A percentile compares a stretch with the other conserved stretches of the same genome.
Evolutionary conservation across 2,888 invertebrate species (phyloP).

Genomic region (Crioceris asparagi): DNA sequence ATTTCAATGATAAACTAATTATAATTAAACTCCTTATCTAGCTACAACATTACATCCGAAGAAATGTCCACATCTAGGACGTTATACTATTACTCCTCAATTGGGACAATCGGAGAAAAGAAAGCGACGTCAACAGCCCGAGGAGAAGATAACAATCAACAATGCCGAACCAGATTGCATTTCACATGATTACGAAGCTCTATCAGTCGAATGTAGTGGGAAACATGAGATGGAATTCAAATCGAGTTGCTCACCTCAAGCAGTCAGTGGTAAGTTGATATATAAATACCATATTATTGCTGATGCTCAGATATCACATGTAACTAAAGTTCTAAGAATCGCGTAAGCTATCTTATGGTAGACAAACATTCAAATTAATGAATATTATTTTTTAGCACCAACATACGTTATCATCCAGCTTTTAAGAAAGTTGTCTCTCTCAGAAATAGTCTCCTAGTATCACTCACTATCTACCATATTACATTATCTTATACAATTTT

Average conservation of each 20-base stretch:
- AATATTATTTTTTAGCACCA: too few relatives aligned
- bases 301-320: too few relatives aligned
- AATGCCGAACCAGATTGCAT: conserved; percentile 38
- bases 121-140: conserved; percentile 41
- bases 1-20: not conserved
- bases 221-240: conserved; percentile 51
- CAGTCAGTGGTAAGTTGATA: conserved; percentile 40
- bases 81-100: conserved; percentile 45
- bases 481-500: too few relatives aligned
- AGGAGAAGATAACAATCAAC: conserved; percentile 16
- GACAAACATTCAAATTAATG: too few relatives aligned
- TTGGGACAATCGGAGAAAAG: conserved; percentile 30
- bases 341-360: too few relatives aligned
- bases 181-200: conserved; percentile 43
- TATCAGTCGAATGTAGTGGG: conserved; percentile 49
- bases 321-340: too few relatives aligned
- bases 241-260: conserved; percentile 41
- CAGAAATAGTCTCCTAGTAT: too few relatives aligned
- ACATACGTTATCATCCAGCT: too few relatives aligned
- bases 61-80: conserved; percentile 58
- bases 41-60: conserved; percentile 51
- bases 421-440: too few relatives aligned
- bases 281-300: not conserved
- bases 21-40: conserved; percentile 33
- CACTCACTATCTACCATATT: too few relatives aligned